Conservation (phyloP, 2,888 invertebrate species). For the Hypsopygia costalis region DNA sequence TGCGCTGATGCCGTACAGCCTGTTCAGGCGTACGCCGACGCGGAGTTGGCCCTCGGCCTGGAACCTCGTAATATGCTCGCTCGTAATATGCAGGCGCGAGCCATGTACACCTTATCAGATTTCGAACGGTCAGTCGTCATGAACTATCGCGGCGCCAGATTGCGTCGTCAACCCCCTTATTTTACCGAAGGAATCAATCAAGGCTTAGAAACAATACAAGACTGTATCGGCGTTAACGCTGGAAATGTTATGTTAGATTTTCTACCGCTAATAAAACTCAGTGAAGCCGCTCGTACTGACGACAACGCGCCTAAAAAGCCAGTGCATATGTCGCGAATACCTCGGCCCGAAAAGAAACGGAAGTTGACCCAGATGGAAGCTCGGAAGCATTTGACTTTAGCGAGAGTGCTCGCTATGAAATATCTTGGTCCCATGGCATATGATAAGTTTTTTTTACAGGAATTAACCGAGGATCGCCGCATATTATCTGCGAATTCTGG, state of each 20-base stretch:
- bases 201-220: constrained; percentile 69
- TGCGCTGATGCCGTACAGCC: constrained; percentile 67
- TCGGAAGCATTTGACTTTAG: constrained; percentile 52
- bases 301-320: constrained; percentile 42
- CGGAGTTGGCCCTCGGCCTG: constrained; percentile 62
- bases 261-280: constrained; percentile 60
- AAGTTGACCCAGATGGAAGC: constrained; percentile 68
- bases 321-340: constrained; percentile 58
- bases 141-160: constrained; percentile 57
- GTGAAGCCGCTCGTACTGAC: constrained; percentile 40
- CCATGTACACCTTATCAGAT: constrained; percentile 70
- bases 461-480: constrained; percentile 51
- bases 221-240: constrained; percentile 66
- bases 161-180: constrained; percentile 61
- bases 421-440: constrained; percentile 74
- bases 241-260: constrained; percentile 68
- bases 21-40: constrained; percentile 61
- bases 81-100: constrained; percentile 66
- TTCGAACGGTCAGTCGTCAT: constrained; percentile 70
- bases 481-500: constrained; percentile 56
- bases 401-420: constrained; percentile 70
- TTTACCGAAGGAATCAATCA: constrained; percentile 71
- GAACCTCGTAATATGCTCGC: constrained; percentile 66
- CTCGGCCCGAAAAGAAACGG: constrained; percentile 43
- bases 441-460: constrained; percentile 67